These are phyloP conservation scores for Morinoia aosen DNA, from an alignment of 2,888 invertebrate species.

Conservation along the genomic window DNA sequence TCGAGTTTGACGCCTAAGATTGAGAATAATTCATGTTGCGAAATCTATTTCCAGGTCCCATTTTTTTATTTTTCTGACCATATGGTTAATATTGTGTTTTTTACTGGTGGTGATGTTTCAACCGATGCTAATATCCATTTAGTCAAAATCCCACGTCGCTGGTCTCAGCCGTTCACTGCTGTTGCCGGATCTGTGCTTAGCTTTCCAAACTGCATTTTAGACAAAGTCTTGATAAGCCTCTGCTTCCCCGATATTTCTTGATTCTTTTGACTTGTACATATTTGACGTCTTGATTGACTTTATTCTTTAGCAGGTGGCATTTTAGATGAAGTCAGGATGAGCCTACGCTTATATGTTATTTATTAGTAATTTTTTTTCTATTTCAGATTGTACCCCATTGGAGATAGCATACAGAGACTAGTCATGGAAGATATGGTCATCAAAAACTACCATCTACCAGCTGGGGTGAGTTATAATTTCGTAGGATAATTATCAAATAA, in stretches of 20 bases:
- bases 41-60: too few species aligned
- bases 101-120: background rate
- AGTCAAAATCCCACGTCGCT: background rate
- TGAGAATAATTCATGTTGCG: too few species aligned
- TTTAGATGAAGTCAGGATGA: background rate
- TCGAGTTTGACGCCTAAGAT: too few species aligned
- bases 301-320: background rate
- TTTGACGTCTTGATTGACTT: too few species aligned
- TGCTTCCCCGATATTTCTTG: background rate
- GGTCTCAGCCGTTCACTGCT: background rate
- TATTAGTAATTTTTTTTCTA: background rate
- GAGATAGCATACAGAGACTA: conserved; percentile 71
- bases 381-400: conserved; percentile 71
- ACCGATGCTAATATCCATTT: background rate
- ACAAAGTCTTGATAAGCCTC: background rate
- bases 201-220: background rate
- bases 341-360: background rate
- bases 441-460: conserved; percentile 75
- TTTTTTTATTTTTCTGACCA: too few species aligned
- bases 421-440: conserved; percentile 75
- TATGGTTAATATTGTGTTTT: background rate
- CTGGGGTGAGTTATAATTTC: conserved; percentile 68
- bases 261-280: too few species aligned
- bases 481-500: background rate
- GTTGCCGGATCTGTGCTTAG: background rate